These are phyloP conservation scores for Polyommatus icarus DNA, from an alignment of 2,888 invertebrate genomes.

Conservation along the genomic window DNA sequence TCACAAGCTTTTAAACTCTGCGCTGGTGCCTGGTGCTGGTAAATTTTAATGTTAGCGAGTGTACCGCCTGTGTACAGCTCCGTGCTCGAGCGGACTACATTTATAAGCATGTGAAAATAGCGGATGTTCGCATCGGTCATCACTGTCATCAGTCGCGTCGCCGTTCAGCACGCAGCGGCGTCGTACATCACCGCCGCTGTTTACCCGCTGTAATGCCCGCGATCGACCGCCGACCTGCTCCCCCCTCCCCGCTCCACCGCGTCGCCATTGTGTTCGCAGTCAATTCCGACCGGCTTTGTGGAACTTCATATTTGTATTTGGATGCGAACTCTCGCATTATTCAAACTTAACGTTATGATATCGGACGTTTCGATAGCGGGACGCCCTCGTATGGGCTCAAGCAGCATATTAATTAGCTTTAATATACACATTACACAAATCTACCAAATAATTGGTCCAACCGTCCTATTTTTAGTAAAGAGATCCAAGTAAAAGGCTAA, in stretches of 20 bases:
- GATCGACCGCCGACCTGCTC: slow-evolving; percentile 2
- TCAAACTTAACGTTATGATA: not conserved
- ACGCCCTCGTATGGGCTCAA: not conserved
- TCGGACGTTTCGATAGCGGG: not conserved
- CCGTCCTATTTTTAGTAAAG: not conserved
- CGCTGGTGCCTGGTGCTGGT: not conserved
- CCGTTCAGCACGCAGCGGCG: not conserved
- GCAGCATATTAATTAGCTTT: not conserved
- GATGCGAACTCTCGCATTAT: not conserved
- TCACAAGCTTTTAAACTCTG: slow-evolving; percentile 5
- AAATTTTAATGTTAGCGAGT: not conserved
- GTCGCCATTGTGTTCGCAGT: not conserved
- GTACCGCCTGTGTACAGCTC: not conserved
- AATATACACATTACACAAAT: not conserved
- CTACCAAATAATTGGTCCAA: not conserved
- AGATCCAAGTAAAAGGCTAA: not conserved
- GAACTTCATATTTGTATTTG: slow-evolving; percentile 10
- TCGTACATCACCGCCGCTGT: not conserved
- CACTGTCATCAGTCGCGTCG: not conserved
- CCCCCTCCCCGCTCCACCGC: not conserved
- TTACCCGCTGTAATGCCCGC: not conserved
- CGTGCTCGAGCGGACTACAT: not conserved
- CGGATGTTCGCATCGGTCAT: not conserved
- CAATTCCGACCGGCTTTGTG: slow-evolving; percentile 18
- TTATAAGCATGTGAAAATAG: not conserved